Base-by-base conservation (phyloP, 2,113 vertebrate genomes). In the Zapornia atra region DNA sequence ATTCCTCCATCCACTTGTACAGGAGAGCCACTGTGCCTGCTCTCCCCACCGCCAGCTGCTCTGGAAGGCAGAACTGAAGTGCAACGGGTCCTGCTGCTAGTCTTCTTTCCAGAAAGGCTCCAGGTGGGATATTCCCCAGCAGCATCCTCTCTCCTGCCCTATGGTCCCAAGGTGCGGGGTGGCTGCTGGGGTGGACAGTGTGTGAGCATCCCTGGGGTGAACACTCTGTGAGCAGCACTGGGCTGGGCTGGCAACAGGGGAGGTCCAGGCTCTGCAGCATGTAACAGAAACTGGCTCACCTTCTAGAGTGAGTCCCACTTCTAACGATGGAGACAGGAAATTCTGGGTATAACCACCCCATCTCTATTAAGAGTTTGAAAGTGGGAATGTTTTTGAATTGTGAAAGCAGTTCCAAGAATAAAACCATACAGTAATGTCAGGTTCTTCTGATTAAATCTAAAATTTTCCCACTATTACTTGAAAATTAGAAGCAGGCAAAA, bases 401-500 rank as follows among this genome's bases (percentile, higher is more conserved):
- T 5, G 3, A 65, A 87, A 90, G 50, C 36, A 54, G 59, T 48
- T 61, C 60, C 65, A 88, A 75, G 71, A 71, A 73, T 8, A 88
- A 93, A 91, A 54, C 18, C 28, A 15, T 26, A 64, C 34, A 65
- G 75, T 57, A 92, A 79, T 44, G 28, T 69, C 80, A 82, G 65
- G 19, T 93, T 94, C 53, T 95, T 86, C 60, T 79, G 65, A 84
- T 92, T 91, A 92, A 75, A 88, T 80, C 51, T 81, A 70, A 60
- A 68, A 6, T 60, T 72, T 93, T 69, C 42, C 80, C 34, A 57
- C 48, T 69, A 64, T 78, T 92, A 75, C 80, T 76, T 91, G 86
- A 92, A 95, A 96, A 94, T 85, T 64, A 91, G 76, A 94, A 94
- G 60, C 82, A 95, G 88, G 24, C 57, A 61, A 89, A 91, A 86